Conservation (phyloP, 2,888 invertebrate species). For the Actias luna region DNA sequence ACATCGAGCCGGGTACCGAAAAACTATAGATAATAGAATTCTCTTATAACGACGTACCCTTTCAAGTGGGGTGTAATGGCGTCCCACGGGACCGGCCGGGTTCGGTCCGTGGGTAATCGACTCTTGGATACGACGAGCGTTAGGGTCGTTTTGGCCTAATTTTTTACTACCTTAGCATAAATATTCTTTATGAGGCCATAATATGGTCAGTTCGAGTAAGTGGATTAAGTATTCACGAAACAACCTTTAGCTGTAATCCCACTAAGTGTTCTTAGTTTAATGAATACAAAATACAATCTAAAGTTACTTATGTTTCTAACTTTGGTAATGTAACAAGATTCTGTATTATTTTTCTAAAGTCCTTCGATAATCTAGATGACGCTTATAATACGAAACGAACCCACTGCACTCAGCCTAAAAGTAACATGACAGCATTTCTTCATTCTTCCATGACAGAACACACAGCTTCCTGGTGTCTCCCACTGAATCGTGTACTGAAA, state of each 20-base stretch:
- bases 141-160: conserved; percentile 10
- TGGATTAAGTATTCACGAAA: background rate
- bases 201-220: background rate
- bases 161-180: conserved; percentile 1
- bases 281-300: no score
- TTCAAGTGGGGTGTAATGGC: conserved; percentile 41
- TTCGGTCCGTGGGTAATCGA: conserved; percentile 13
- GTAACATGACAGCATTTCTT: no score
- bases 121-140: conserved; percentile 12
- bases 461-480: no score
- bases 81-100: conserved; percentile 32
- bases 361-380: no score
- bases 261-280: no score
- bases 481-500: no score
- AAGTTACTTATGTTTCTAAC: no score
- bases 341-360: no score
- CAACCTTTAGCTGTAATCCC: background rate
- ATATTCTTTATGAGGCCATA: background rate
- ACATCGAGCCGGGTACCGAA: conserved; percentile 23
- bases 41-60: conserved; percentile 38
- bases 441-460: no score
- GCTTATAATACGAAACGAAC: no score
- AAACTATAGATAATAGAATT: conserved; percentile 44
- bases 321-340: no score
- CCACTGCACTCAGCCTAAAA: no score